A percentile compares a stretch with the other conserved stretches of the same genome.
phyloP scores from a whole-genome alignment of 1,140 invertebrate species.

The Teleogryllus occipitalis region DNA sequence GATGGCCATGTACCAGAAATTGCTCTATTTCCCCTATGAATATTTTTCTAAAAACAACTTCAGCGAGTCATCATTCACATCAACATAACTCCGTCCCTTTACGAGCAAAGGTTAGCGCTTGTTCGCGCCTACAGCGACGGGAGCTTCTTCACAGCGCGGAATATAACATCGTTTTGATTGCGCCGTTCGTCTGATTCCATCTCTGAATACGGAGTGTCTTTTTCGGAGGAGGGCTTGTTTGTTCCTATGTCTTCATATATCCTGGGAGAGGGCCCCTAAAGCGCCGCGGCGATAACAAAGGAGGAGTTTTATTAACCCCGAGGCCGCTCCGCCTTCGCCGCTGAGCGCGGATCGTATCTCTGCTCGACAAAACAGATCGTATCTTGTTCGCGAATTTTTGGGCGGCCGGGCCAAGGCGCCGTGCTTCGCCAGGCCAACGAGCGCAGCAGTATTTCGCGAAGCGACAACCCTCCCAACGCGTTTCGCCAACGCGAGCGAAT shows the following conservation, averaged over 20 bases:
- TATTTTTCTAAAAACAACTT: too few relatives aligned
- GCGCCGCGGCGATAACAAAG: background rate
- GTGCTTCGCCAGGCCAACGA: background rate
- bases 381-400: background rate
- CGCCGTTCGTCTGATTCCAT: too few relatives aligned
- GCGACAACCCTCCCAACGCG: too few relatives aligned
- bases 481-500: too few relatives aligned
- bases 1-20: too few relatives aligned
- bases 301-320: background rate
- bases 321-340: background rate
- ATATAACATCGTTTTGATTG: too few relatives aligned
- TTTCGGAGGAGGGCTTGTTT: background rate
- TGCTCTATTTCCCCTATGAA: too few relatives aligned
- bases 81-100: too few relatives aligned
- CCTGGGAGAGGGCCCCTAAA: background rate
- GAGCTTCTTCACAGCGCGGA: too few relatives aligned
- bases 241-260: conserved; percentile 2
- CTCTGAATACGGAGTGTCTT: background rate
- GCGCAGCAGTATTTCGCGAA: background rate
- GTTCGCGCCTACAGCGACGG: too few relatives aligned
- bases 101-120: too few relatives aligned
- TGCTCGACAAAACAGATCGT: background rate
- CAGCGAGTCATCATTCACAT: too few relatives aligned
- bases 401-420: background rate
- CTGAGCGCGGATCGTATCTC: background rate